Conservation (phyloP, 2,797 vertebrate genomes). For the Nyctalus aviator region DNA sequence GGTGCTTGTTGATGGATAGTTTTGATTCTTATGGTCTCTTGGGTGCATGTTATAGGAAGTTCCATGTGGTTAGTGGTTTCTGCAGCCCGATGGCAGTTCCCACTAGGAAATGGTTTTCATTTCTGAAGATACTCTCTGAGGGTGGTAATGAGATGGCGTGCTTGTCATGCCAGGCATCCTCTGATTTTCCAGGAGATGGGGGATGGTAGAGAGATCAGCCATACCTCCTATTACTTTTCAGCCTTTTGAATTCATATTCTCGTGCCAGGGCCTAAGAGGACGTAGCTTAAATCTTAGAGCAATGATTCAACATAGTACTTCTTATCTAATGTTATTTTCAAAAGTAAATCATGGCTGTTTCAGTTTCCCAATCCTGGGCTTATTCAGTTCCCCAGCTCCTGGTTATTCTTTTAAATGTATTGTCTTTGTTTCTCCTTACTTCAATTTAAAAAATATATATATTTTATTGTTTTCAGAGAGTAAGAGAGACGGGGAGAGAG, state of each 20-base stretch:
- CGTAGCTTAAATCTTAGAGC: background rate
- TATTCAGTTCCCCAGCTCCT: background rate
- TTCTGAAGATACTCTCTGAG: background rate
- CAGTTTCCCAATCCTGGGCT: background rate
- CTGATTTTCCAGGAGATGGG: slow-evolving; percentile 3
- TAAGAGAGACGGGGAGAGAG: too few relatives aligned
- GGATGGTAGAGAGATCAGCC: slow-evolving; percentile 14
- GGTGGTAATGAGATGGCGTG: background rate
- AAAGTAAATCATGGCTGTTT: slow-evolving; percentile 37
- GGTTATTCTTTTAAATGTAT: slow-evolving; percentile 1
- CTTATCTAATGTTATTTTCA: slow-evolving; percentile 49
- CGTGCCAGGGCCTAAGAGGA: background rate
- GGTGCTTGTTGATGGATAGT: background rate
- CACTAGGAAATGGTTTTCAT: background rate
- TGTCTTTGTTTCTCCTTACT: background rate
- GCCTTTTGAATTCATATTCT: slow-evolving; percentile 46
- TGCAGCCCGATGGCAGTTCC: background rate
- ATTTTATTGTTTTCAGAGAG: too few relatives aligned
- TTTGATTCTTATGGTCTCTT: background rate
- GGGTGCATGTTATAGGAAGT: background rate
- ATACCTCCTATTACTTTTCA: background rate
- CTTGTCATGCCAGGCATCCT: slow-evolving; percentile 32
- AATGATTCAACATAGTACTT: slow-evolving; percentile 1
- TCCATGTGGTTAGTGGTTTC: slow-evolving; percentile 20
- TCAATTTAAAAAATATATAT: background rate